A percentile compares a stretch with the other conserved stretches of the same genome.
phyloP scores from a whole-genome alignment of 2,797 vertebrate genomes.

The Buceros bicornis region DNA sequence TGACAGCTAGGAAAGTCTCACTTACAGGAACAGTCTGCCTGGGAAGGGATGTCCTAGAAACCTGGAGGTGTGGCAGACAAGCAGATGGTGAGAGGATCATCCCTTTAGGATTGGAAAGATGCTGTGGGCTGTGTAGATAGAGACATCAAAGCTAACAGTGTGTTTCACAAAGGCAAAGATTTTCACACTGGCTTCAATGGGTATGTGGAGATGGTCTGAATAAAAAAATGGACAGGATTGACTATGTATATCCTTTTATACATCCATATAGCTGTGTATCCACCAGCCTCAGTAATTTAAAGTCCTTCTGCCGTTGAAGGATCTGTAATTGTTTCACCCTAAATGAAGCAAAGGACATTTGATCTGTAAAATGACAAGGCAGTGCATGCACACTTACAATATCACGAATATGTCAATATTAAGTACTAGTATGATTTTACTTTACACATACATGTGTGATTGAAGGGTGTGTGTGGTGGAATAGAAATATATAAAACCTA shows the following conservation, averaged over 20 bases:
- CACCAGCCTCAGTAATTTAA: not conserved
- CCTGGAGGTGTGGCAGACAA: slow-evolving; percentile 60
- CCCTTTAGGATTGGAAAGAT: not conserved
- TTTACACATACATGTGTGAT: not conserved
- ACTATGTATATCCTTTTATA: not conserved
- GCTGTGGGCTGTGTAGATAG: not conserved
- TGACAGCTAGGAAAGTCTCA: slow-evolving; percentile 7
- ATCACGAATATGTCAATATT: not conserved
- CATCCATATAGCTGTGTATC: not conserved
- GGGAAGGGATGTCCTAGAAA: slow-evolving; percentile 45
- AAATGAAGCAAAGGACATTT: not conserved
- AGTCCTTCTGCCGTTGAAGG: not conserved
- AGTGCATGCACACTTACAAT: not conserved
- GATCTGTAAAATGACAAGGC: not conserved
- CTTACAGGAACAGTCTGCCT: slow-evolving; percentile 19
- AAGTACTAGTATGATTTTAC: not conserved
- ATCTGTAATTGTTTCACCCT: not conserved
- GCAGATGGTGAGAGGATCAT: slow-evolving; percentile 44
- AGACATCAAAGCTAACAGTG: not conserved
- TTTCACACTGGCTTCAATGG: not conserved
- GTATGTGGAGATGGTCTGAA: not conserved
- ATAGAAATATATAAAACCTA: not conserved
- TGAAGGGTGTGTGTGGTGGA: not conserved
- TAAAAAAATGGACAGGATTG: not conserved
- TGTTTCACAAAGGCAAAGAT: not conserved